Evolutionary conservation across 2,797 vertebrate species (phyloP), one percentile per base, ranked within the genome.

Genomic region (Urosaurus nigricauda): DNA sequence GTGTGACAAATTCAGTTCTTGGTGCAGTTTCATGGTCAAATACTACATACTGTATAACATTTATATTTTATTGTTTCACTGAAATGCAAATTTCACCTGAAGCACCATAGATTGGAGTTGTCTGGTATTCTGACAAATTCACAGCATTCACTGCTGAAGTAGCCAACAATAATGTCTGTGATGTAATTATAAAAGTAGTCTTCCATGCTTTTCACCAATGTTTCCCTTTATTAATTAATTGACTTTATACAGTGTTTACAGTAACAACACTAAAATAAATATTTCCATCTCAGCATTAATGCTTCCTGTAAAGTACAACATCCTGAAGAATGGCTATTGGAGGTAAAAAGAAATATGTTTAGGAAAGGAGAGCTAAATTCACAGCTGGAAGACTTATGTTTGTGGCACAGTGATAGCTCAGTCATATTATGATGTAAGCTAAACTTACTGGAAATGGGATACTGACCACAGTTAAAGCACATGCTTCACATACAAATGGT

Each of bases 71-170:
- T 68, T 85, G 29, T 21, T 78, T 19, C 91, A 75, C 79, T 80
- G 3, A 85, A 51, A 56, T 84, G 21, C 35, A 87, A 89, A 88
- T 84, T 89, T n/a, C 70, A 83, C 37, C 71, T 35, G 1, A 60
- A 16, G 79, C 16, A 92, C 9, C 89, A 53, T 43, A 87, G 88
- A 90, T 74, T 51, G 77, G 88, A 85, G 78, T 84, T 58, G 37
- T 58, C 79, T 56, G 29, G 14, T 53, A 87, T 89, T n/a, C 78
- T 81, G 60, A 84, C 89, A 53, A 84, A 26, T 81, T 58, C 86
- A 73, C 26, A 79, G 63, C 21, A 71, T 90, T 85, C 43, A 37
- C 43, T 40, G 40, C 53, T 0, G 2, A 13, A 77, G 9, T 13
- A 70, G 79, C 58, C 63, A 84, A 32, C 56, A n/a, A 88, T 35